A percentile compares a stretch with the other conserved stretches of the same genome.
These are phyloP conservation scores for Enhydra lutris DNA, from an alignment of 2,113 vertebrate genomes.

Conservation along the genomic window DNA sequence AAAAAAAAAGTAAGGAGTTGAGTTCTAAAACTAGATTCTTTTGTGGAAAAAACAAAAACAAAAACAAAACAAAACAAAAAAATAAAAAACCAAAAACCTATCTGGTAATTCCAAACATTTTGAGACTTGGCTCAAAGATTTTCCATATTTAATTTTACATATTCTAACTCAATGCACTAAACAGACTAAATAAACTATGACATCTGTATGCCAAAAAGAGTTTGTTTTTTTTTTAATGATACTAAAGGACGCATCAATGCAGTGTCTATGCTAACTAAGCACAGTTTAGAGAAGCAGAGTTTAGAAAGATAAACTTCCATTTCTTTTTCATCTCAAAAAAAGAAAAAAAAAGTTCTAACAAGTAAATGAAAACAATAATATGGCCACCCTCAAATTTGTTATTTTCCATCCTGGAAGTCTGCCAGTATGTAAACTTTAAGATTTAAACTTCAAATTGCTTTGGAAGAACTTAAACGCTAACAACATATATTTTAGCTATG, in stretches of 20 bases:
- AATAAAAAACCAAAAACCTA: neutral
- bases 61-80: neutral
- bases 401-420: neutral
- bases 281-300: neutral
- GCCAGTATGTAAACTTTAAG: neutral
- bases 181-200: neutral
- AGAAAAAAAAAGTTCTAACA: neutral
- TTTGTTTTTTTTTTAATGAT: neutral
- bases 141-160: neutral
- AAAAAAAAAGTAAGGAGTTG: neutral
- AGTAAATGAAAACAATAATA: neutral
- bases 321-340: neutral
- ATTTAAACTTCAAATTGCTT: slow-evolving; percentile 8
- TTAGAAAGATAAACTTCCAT: neutral
- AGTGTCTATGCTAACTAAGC: neutral
- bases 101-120: neutral
- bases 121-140: neutral
- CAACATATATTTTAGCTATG: slow-evolving; percentile 36
- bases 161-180: slow-evolving; percentile 6
- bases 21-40: neutral
- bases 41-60: neutral
- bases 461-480: neutral
- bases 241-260: neutral
- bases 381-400: neutral
- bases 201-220: neutral